Evolutionary conservation across 2,113 vertebrate genomes (phyloP).

Genomic region (Pachyramphus minor): DNA sequence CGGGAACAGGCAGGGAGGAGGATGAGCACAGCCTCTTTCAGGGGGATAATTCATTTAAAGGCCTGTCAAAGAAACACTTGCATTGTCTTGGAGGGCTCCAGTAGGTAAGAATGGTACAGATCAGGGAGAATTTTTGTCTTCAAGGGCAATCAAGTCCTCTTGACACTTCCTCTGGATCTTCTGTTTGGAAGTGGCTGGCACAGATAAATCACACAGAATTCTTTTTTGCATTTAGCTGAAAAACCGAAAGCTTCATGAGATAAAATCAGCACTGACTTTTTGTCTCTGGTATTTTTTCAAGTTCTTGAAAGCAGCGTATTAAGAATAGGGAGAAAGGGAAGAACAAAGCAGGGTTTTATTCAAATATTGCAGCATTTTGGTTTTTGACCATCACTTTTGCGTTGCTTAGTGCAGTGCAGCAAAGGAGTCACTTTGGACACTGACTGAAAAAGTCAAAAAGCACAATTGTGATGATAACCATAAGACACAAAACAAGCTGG

Average conservation of each 20-base stretch:
- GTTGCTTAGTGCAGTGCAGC: background rate
- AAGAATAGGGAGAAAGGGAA: background rate
- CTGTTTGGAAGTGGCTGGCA: background rate
- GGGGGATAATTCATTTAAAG: background rate
- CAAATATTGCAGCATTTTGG: background rate
- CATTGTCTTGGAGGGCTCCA: background rate
- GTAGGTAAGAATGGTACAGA: background rate
- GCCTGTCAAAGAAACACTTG: background rate
- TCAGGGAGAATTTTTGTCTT: background rate
- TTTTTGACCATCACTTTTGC: background rate
- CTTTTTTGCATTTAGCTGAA: fast-evolving
- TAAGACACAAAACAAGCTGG: background rate
- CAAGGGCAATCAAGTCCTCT: background rate
- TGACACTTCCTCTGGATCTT: background rate
- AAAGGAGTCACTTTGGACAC: background rate
- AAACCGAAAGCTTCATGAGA: background rate
- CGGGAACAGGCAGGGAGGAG: background rate
- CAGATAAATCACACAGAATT: background rate
- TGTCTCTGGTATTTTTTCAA: background rate
- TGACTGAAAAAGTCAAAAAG: background rate
- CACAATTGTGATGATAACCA: fast-evolving
- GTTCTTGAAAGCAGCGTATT: background rate
- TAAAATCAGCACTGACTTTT: background rate
- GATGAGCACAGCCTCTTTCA: background rate
- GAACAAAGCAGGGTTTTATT: background rate